Percentiles rank a stretch among this genome's conserved stretches.
Conservation (phyloP, 2,888 invertebrate genomes). For the Agelastica alni region DNA sequence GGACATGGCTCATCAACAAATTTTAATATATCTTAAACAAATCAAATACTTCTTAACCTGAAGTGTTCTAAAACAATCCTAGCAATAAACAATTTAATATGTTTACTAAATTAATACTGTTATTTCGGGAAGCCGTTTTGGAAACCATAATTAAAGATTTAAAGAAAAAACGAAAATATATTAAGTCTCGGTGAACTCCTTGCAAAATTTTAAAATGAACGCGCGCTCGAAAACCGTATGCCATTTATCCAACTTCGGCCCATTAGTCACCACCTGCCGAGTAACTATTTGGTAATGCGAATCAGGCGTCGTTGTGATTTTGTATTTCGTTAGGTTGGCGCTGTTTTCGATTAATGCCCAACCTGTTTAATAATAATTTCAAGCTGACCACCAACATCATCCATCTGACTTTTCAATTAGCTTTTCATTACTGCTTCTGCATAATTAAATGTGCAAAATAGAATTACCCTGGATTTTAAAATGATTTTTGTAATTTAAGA, state of each 20-base stretch:
- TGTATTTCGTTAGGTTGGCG: slow-evolving; percentile 39
- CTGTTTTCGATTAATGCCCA: slow-evolving; percentile 43
- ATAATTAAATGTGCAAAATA: slow-evolving; percentile 6
- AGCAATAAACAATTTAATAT: too few species aligned
- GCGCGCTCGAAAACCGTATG: not conserved
- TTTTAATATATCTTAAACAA: too few species aligned
- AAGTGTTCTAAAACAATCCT: too few species aligned
- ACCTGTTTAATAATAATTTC: slow-evolving; percentile 31
- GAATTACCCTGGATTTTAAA: not conserved
- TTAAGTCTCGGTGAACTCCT: too few species aligned
- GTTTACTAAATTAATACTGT: too few species aligned
- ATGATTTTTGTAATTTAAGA: too few species aligned
- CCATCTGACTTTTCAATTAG: slow-evolving; percentile 27
- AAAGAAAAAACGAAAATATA: too few species aligned
- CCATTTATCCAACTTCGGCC: not conserved
- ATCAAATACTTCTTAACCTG: too few species aligned
- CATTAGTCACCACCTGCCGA: slow-evolving; percentile 6
- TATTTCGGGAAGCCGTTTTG: too few species aligned
- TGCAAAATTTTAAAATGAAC: not conserved
- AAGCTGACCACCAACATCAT: slow-evolving; percentile 35
- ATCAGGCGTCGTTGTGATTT: slow-evolving; percentile 31
- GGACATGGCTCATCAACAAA: too few species aligned
- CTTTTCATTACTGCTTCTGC: slow-evolving; percentile 22
- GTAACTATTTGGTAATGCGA: slow-evolving; percentile 38
- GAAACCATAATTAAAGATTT: too few species aligned